phyloP scores from a whole-genome alignment of 2,113 vertebrate genomes.

The Rattus rattus region DNA sequence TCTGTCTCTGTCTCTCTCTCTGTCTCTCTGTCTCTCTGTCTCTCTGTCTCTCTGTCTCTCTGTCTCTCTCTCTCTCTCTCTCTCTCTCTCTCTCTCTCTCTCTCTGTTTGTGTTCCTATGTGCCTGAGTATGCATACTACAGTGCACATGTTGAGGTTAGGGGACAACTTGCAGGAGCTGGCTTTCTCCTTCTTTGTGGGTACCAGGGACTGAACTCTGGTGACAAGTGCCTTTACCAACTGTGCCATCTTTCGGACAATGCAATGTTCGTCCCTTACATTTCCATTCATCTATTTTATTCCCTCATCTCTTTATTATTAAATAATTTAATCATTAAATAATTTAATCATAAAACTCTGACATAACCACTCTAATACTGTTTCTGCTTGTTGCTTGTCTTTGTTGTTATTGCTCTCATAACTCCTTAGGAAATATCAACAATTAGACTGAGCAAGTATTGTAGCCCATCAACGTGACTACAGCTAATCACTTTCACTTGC shows the following conservation, averaged over 20 bases:
- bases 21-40: background rate
- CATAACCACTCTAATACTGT: background rate
- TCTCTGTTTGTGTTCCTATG: background rate
- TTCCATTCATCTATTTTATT: constrained; percentile 8
- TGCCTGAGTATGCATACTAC: background rate
- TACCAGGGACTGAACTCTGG: background rate
- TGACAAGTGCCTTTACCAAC: background rate
- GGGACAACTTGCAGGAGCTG: background rate
- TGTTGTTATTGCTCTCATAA: background rate
- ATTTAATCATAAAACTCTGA: background rate
- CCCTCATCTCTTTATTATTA: background rate
- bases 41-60: no score
- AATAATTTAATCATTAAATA: background rate
- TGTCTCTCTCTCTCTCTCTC: no score
- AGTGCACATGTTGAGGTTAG: background rate
- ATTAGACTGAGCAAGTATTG: background rate
- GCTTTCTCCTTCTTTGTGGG: background rate
- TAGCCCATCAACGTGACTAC: background rate
- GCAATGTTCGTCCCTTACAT: background rate
- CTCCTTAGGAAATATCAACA: background rate
- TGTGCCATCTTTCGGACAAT: background rate
- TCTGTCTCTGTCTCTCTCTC: no score
- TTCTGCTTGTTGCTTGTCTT: background rate
- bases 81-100: no score
- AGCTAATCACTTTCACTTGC: background rate